A percentile compares a stretch with the other conserved stretches of the same genome.
Evolutionary conservation across 2,113 vertebrate species (phyloP).

Genomic region (Desmodus rotundus): DNA sequence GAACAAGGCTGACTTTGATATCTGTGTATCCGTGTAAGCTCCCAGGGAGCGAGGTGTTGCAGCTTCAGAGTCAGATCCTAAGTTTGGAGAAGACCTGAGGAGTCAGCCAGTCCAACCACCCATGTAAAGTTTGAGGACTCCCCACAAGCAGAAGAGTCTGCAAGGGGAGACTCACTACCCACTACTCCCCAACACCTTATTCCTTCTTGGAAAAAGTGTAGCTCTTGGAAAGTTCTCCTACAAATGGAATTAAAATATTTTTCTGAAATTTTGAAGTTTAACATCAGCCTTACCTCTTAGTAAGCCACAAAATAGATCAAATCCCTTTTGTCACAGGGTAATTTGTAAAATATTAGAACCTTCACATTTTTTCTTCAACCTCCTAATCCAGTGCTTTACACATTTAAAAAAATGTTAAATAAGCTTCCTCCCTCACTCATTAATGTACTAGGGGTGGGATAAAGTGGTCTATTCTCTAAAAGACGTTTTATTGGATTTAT

Average conservation of each 20-base stretch:
- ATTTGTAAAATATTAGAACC: background rate
- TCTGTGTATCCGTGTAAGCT: background rate
- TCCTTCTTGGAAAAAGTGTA: background rate
- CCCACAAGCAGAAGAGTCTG: background rate
- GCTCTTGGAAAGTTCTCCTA: background rate
- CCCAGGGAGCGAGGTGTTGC: background rate
- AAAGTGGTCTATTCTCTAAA: background rate
- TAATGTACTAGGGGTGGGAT: background rate
- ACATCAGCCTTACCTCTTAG: background rate
- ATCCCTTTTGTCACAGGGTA: background rate
- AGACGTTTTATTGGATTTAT: constrained; percentile 37
- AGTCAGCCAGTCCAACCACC: background rate
- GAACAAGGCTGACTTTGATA: background rate
- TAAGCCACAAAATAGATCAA: background rate
- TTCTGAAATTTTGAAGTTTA: constrained; percentile 29
- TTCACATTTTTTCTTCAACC: background rate
- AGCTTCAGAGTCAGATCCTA: background rate
- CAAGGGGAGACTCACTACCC: background rate
- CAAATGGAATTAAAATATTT: constrained; percentile 12
- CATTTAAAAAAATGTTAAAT: background rate
- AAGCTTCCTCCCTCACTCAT: background rate
- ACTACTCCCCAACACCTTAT: background rate
- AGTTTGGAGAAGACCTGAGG: background rate
- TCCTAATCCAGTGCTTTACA: background rate
- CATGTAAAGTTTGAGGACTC: background rate